phyloP scores from a whole-genome alignment of 2,888 invertebrate species.

The Rhogogaster chlorosoma region DNA sequence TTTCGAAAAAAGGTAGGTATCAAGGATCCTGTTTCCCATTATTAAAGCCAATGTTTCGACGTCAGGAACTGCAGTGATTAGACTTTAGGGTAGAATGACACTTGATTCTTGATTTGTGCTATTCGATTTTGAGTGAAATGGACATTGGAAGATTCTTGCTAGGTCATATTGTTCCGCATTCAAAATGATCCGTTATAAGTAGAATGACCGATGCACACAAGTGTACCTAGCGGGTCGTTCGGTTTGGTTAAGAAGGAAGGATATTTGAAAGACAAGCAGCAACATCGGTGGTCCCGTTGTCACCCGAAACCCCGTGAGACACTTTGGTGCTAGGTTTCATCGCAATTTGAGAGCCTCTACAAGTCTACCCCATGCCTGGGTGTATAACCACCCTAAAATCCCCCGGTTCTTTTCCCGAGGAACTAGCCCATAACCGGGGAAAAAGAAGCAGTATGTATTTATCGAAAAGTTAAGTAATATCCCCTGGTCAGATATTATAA shows the following conservation, averaged over 20 bases:
- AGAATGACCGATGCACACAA: background rate
- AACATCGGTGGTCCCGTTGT: conserved; percentile 76
- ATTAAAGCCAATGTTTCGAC: conserved; percentile 3
- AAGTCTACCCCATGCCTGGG: conserved; percentile 30
- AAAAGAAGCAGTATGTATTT: conserved; percentile 32
- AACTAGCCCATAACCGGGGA: background rate
- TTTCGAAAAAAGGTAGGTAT: background rate
- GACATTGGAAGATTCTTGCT: background rate
- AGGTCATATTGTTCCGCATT: background rate
- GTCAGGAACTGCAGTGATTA: conserved; percentile 19
- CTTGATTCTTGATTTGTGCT: background rate
- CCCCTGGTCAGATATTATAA: conserved; percentile 31
- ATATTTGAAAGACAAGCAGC: conserved; percentile 59
- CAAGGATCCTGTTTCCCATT: conserved; percentile 38
- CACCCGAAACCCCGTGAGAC: conserved; percentile 73
- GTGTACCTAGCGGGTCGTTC: conserved; percentile 19
- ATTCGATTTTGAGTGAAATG: background rate
- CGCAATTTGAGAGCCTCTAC: conserved; percentile 74
- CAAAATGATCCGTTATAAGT: background rate
- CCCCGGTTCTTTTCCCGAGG: conserved; percentile 28
- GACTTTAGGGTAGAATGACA: background rate
- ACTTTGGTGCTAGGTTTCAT: conserved; percentile 75
- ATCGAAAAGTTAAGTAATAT: conserved; percentile 51
- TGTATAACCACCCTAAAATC: conserved; percentile 32
- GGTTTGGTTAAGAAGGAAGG: conserved; percentile 53